phyloP scores from a whole-genome alignment of 92 coral and sea anemone genomes.

The Zoanthus gigantus region DNA sequence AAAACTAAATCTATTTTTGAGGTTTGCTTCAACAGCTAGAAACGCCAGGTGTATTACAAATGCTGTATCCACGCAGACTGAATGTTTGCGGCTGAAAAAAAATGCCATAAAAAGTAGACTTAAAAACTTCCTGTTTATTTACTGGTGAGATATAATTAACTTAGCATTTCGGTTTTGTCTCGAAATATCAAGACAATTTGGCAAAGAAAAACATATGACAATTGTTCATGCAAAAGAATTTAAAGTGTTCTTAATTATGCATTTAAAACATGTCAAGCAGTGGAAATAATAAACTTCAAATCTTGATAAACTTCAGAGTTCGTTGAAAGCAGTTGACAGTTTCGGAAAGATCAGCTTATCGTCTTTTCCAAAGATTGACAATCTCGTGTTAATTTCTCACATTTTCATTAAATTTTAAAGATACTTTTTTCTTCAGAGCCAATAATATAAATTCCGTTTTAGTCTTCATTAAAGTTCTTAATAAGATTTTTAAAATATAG shows the following conservation, averaged over 20 bases:
- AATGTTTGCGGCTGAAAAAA: neutral
- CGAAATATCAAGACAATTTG: neutral
- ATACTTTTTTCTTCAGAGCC: too few species aligned
- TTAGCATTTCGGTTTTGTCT: neutral
- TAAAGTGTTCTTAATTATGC: neutral
- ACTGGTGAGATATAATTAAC: neutral
- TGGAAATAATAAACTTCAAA: neutral
- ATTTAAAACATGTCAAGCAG: neutral
- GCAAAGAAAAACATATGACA: neutral
- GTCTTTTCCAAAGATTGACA: too few species aligned
- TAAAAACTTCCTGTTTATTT: neutral
- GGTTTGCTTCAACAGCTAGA: slow-evolving; percentile 21
- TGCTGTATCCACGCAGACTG: neutral
- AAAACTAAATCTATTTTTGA: neutral
- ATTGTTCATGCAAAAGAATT: neutral
- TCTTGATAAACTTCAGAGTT: neutral
- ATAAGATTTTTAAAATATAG: too few species aligned
- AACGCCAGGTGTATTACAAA: slow-evolving; percentile 31
- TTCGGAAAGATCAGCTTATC: neutral
- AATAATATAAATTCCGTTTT: too few species aligned
- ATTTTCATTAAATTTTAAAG: too few species aligned
- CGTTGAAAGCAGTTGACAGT: neutral
- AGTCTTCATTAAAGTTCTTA: too few species aligned
- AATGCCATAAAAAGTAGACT: neutral
- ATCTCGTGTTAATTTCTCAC: too few species aligned